Evolutionary conservation across 2,113 vertebrate genomes (phyloP), one percentile per base, ranked within the genome.

Genomic region (Ictalurus furcatus): DNA sequence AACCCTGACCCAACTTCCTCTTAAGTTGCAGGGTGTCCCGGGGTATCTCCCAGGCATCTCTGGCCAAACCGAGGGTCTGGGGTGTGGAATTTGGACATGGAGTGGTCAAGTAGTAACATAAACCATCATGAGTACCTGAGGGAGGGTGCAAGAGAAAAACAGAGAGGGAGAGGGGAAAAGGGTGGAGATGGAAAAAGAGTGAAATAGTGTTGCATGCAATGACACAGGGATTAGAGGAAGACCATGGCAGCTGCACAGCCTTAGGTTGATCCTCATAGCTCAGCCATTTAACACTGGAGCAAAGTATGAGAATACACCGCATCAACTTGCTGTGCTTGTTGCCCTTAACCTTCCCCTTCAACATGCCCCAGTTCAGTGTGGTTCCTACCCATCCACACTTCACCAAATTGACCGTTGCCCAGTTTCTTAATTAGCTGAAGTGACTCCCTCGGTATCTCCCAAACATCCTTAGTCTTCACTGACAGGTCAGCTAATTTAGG

Each of bases 391-490:
- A 98, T 98, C 97, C 97, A 98, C 92, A 97, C 97, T 97, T 98
- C 97, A 97, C 97, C 97, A 59, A 98, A 98, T 95, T 98, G 97
- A 93, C 97, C 97, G 44, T 97, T 98, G 90, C 97, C 97, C 95
- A 97, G 93, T 93, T 97, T 97, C 95, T 97, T 97, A 96, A 97
- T 97, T 91, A 97, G 96, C 95, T 97, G 97, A 87, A 98, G 95
- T 90, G 97, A 98, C 92, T 98, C 97, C 0, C 97, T 95, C 56
- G 97, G 97, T 94, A 98, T 98, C 96, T 98, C 97, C 97, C 97
- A 98, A 94, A 97, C 96, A 67, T 98, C 97, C 95, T 97, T 98
- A 95, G 97, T 98, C 97, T 98, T 98, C 96, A 98, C 97, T 7
- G 97, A 98, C 87, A 98, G 96, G 93, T 98, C 97, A 2, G 97